phyloP scores from a whole-genome alignment of 1,140 invertebrate genomes.

The Eufriesea mexicana region DNA sequence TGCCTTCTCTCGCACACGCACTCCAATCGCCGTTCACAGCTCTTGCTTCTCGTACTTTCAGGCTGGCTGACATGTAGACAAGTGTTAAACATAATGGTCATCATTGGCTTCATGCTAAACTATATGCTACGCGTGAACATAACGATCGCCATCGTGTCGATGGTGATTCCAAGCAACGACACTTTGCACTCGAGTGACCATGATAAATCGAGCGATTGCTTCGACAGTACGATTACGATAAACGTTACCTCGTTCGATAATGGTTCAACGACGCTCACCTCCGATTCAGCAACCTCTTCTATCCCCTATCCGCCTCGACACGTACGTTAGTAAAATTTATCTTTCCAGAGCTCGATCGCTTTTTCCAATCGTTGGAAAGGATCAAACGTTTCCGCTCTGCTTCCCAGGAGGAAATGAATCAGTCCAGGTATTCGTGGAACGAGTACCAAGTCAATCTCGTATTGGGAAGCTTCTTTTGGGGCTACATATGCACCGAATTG shows the following conservation, averaged over 20 bases:
- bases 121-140: constrained; percentile 94
- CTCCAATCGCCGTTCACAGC: no score
- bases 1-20: no score
- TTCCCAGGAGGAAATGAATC: constrained; percentile 61
- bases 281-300: neutral
- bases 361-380: neutral
- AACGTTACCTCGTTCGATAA: neutral
- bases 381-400: neutral
- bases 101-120: constrained; percentile 93
- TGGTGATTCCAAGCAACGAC: constrained; percentile 85
- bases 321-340: neutral
- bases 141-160: constrained; percentile 94
- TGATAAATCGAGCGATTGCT: neutral
- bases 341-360: neutral
- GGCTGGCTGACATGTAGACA: constrained; percentile 89
- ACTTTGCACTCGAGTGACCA: constrained; percentile 59
- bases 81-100: constrained; percentile 92
- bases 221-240: neutral
- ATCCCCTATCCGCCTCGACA: neutral
- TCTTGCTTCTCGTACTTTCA: constrained; percentile 78
- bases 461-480: constrained; percentile 94
- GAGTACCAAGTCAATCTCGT: constrained; percentile 89
- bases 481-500: constrained; percentile 93
- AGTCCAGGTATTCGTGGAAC: constrained; percentile 86
- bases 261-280: neutral